Evolutionary conservation across 2,113 vertebrate genomes (phyloP), one percentile per base, ranked within the genome.

Genomic region (Planiliza haematocheilus): DNA sequence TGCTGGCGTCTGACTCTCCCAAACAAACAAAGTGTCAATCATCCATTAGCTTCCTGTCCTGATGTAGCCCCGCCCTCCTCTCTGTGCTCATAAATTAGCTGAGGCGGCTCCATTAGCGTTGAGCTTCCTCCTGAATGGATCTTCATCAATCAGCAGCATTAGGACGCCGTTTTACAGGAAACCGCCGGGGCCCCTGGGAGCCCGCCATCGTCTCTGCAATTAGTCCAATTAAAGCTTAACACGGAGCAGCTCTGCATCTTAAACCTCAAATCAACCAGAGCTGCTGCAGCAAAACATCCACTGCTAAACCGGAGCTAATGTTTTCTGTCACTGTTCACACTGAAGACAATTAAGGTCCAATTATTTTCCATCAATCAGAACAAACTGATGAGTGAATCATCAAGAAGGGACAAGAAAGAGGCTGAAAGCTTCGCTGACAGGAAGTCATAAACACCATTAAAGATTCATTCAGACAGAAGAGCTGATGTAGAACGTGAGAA

Each of bases 1-100:
- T n/a, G n/a, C n/a, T n/a, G n/a, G n/a, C n/a, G n/a, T n/a, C n/a
- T n/a, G n/a, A n/a, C n/a, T n/a, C n/a, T n/a, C n/a, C n/a, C n/a
- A n/a, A n/a, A n/a, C n/a, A n/a, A n/a, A n/a, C n/a, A n/a, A n/a
- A n/a, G n/a, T n/a, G n/a, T n/a, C n/a, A n/a, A n/a, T n/a, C n/a
- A n/a, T n/a, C n/a, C n/a, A n/a, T n/a, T 30, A 30, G 2, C 24
- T 30, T 3, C 64, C 1, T 14, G 14, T 52, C 73, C 24, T 30
- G 24, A n/a, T n/a, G n/a, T n/a, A n/a, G n/a, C 56, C 51, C 46
- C 71, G 1, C 55, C 60, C 48, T 49, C 55, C 66, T 10, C 16
- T 9, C n/a, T 43, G n/a, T 37, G 49, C 53, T 84, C 78, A 81
- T 84, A 86, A 88, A 91, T 87, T 70, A 88, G 86, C 79, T 64